Evolutionary conservation across 1,140 invertebrate species (phyloP).

Genomic region (Drosophila equinoxialis): DNA sequence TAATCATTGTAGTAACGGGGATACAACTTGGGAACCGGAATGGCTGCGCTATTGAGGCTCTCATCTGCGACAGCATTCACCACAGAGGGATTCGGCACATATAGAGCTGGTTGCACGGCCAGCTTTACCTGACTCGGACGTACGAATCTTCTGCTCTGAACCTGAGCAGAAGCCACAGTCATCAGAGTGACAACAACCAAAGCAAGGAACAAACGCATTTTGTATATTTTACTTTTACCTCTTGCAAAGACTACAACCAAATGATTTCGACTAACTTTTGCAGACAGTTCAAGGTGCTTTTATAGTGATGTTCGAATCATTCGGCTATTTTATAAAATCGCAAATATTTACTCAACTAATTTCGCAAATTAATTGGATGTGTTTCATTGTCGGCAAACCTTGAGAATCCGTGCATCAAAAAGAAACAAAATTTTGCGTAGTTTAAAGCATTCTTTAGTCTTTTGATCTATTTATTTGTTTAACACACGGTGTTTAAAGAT

Average conservation of each 20-base stretch:
- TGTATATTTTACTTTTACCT: neutral
- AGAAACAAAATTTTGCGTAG: constrained; percentile 17
- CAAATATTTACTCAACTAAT: constrained; percentile 45
- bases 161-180: constrained; percentile 40
- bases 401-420: constrained; percentile 45
- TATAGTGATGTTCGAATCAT: constrained; percentile 28
- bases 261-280: constrained; percentile 37
- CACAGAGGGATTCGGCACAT: neutral
- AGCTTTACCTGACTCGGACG: constrained; percentile 22
- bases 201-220: constrained; percentile 50
- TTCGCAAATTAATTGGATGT: constrained; percentile 35
- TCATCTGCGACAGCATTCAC: neutral
- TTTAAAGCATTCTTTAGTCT: constrained; percentile 36
- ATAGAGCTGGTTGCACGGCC: constrained; percentile 32
- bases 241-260: constrained; percentile 19
- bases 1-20: constrained; percentile 41
- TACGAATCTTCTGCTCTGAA: constrained; percentile 19
- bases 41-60: neutral
- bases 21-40: neutral
- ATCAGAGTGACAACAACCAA: constrained; percentile 39
- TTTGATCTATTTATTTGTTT: constrained; percentile 32
- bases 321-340: neutral
- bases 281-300: constrained; percentile 13
- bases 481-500: constrained; percentile 40
- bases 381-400: constrained; percentile 29